Conservation (phyloP, 2,113 vertebrate species). For the Nothocercus julius region DNA sequence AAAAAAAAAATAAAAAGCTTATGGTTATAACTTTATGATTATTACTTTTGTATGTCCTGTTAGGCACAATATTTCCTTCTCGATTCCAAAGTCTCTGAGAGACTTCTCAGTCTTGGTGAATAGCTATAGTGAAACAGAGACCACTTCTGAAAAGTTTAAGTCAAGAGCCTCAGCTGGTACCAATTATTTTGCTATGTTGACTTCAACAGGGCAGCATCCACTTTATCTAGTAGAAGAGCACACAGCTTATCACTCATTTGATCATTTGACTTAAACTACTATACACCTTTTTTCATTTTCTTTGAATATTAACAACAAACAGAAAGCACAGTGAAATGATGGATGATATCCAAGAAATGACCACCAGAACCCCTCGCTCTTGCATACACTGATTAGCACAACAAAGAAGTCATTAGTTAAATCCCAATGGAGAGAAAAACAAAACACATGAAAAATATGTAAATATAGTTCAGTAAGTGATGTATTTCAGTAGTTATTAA, state of each 20-base stretch:
- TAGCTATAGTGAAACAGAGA: neutral
- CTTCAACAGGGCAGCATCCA: neutral
- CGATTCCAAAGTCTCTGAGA: neutral
- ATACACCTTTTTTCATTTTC: neutral
- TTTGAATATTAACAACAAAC: neutral
- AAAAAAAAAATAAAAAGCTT: neutral
- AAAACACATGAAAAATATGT: neutral
- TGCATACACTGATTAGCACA: neutral
- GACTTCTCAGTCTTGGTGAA: neutral
- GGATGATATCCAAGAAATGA: neutral
- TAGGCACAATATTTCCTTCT: neutral
- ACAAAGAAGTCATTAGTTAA: neutral
- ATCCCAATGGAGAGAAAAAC: neutral
- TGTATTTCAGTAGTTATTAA: neutral
- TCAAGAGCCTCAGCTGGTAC: neutral
- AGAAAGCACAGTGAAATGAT: neutral
- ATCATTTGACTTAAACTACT: neutral
- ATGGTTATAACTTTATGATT: neutral
- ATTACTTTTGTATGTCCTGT: neutral
- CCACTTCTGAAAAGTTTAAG: neutral
- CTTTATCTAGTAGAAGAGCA: neutral
- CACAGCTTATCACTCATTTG: neutral
- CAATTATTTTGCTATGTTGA: neutral
- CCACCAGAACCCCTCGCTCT: fast-evolving
- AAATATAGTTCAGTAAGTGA: neutral